Evolutionary conservation across 2,888 invertebrate species (phyloP), one percentile per base, ranked within the genome.

Genomic region (Julus scanicus): DNA sequence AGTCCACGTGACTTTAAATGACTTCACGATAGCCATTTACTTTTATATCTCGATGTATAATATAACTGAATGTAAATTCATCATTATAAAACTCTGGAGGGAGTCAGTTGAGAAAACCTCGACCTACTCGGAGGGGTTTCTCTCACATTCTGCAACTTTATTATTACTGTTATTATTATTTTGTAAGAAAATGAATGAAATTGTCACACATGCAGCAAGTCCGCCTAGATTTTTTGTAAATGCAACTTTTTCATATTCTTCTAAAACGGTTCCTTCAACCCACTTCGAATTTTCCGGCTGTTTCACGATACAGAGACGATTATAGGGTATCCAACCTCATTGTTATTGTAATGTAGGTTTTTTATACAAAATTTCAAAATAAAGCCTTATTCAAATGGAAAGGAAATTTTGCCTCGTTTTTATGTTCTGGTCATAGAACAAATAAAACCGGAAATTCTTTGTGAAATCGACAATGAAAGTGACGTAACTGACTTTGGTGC

Each of bases 261-360:
- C 44, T 84, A 84, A 84, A 84, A 84, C 84, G 84, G 84, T 84
- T 84, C 44, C 84, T 40, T 40, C 40, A 84, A 44, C 15, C 39
- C 44, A 84, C 17, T 40, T 84, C 44, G 20, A 84, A 84, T 84
- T 20, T 84, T 40, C 84, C 17, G 44, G 20, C n/a, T 84, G 84
- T 63, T 63, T 63, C 63, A 63, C 63, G 63, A 63, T 63, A n/a
- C 63, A 63, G 6, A 17, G 17, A 63, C 63, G 63, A 63, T 63
- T 63, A 63, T n/a, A n/a, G 63, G 63, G 63, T 63, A 63, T 63
- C 63, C n/a, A 63, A 63, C 17, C 63, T 17, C n/a, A 63, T 63
- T 63, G 63, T 63, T 63, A 63, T 63, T n/a, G 3, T 6, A 63
- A n/a, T 53, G 48, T 9, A 48, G 5, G 15, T 53, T 11, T 9